These are phyloP conservation scores for Patella depressa DNA, from an alignment of 2,888 invertebrate genomes.

Conservation along the genomic window DNA sequence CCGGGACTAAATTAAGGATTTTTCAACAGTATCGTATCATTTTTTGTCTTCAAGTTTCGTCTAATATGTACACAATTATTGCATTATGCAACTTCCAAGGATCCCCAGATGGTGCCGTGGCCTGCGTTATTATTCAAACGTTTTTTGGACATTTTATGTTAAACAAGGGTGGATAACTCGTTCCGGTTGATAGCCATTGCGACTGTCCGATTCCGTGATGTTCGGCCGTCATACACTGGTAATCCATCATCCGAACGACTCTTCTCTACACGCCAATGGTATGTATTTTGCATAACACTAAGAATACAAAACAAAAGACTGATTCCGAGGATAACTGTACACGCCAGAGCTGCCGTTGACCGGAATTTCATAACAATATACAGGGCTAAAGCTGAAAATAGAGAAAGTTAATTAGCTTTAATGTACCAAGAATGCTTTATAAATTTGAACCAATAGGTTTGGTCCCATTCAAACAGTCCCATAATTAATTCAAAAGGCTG, in stretches of 20 bases:
- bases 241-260: constrained; percentile 62
- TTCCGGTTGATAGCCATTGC: constrained; percentile 23
- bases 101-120: no score
- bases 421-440: no score
- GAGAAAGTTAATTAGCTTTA: neutral
- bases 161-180: constrained; percentile 55
- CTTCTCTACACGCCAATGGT: constrained; percentile 83
- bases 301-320: constrained; percentile 93
- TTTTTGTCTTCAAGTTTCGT: no score
- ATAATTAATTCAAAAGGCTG: no score
- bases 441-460: neutral
- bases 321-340: constrained; percentile 89
- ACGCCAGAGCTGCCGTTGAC: constrained; percentile 91
- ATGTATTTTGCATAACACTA: constrained; percentile 94
- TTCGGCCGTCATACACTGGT: constrained; percentile 51
- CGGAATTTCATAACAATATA: constrained; percentile 94
- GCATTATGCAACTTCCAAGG: no score
- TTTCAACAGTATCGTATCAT: no score
- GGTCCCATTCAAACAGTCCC: no score
- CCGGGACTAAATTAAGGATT: no score
- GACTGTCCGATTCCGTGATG: constrained; percentile 11
- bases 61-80: no score
- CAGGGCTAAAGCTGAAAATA: constrained; percentile 85
- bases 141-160: constrained; percentile 13
- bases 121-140: no score